These are phyloP conservation scores for Morone chrysops DNA, from an alignment of 2,113 vertebrate species.

Conservation along the genomic window DNA sequence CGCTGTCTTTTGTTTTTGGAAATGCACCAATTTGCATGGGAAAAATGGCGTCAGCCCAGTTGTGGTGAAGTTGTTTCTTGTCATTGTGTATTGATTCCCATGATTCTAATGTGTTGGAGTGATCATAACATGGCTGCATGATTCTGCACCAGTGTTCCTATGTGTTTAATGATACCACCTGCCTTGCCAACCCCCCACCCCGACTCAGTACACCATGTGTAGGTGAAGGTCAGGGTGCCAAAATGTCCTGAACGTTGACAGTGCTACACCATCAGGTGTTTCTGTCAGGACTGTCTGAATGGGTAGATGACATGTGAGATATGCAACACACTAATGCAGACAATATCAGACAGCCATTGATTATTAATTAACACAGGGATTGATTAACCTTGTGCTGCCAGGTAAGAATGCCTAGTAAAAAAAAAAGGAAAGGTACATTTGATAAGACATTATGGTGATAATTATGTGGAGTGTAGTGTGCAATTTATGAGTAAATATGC, in stretches of 20 bases:
- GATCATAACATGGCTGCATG: slow-evolving; percentile 68
- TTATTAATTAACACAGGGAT: slow-evolving; percentile 6
- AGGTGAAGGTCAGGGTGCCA: slow-evolving; percentile 57
- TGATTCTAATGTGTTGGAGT: slow-evolving; percentile 55
- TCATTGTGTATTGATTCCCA: slow-evolving; percentile 38
- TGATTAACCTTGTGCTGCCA: neutral
- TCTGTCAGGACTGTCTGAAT: neutral
- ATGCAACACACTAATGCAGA: neutral
- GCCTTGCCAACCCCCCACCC: neutral
- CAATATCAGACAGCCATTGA: neutral
- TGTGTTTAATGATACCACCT: slow-evolving; percentile 22
- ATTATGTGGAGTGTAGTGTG: neutral
- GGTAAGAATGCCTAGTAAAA: neutral
- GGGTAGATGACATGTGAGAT: neutral
- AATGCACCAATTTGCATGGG: slow-evolving; percentile 66
- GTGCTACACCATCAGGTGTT: neutral
- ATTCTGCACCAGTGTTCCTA: slow-evolving; percentile 35
- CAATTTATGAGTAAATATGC: neutral
- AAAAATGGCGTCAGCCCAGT: neutral
- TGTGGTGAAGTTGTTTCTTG: slow-evolving; percentile 4
- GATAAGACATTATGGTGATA: neutral
- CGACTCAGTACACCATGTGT: neutral
- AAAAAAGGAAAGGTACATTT: neutral
- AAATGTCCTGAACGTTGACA: slow-evolving; percentile 2
- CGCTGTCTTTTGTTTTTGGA: neutral